Base-by-base conservation (phyloP, 23 tunicate genomes). In the Diplosoma virens region DNA sequence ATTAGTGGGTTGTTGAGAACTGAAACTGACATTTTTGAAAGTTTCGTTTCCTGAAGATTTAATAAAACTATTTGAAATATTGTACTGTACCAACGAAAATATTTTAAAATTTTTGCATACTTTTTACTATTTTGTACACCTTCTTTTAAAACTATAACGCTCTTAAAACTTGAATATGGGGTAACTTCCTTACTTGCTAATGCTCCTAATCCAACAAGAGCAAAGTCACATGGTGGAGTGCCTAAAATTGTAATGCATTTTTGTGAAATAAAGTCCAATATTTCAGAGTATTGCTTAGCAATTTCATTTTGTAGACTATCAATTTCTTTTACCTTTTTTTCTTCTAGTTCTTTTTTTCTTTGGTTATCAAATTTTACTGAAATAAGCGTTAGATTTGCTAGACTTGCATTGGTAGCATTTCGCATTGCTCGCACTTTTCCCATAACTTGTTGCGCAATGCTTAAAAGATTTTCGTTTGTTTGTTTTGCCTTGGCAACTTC, bases 171-270 rank as follows among this genome's bases (percentile, higher is more conserved):
- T 9, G 50, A 41, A 14, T 41, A 41, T 41, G 50, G 50, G 14
- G 9, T 41, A 7, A 41, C 14, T 41, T 41, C 50, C 14, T 41
- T 41, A 14, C 50, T 41, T 41, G 50, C 50, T 41, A 41, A 41
- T 41, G 50, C 9, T 41, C 50, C 50, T 14, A 41, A 9, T 14
- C 50, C 50, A 41, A 41, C 14, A 9, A 41, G 50, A 9, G 65
- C 26, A 58, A 58, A 58, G 14, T n/a, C 25, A n/a, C 65, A 58
- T 11, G 26, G 65, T 6, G 65, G 65, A n/a, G 24, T 5, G 24
- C 65, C 65, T 23, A 58, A 58, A 11, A 58, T 58, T 58, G 14
- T 23, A 58, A 58, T 22, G n/a, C 65, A 58, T 58, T 58, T 20
- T 7, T 58, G 14, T n/a, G 65, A 58, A 58, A 58, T 58, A 22